phyloP scores from a whole-genome alignment of 1,140 invertebrate genomes.

The Metaphire vulgaris region DNA sequence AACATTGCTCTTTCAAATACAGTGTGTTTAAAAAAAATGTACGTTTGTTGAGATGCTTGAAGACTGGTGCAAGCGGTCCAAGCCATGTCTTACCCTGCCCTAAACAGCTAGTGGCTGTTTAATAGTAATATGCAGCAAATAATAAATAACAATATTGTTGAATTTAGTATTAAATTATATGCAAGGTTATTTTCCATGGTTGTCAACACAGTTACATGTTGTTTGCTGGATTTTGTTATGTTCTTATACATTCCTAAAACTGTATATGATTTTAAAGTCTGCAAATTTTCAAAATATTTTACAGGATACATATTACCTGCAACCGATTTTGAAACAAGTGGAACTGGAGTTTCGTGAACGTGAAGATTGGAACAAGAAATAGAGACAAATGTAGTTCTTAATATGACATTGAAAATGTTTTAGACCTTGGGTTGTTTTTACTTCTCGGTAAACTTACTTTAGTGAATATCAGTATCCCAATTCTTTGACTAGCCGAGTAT shows the following conservation, averaged over 20 bases:
- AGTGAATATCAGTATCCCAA: background rate
- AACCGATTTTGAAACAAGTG: constrained; percentile 27
- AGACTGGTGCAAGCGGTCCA: no score
- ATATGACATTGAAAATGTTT: no score
- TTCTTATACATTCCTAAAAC: background rate
- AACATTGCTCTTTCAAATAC: no score
- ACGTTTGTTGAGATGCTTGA: no score
- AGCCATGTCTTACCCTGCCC: no score
- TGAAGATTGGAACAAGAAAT: constrained; percentile 29
- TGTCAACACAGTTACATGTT: background rate
- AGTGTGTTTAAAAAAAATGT: no score
- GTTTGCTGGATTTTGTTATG: background rate
- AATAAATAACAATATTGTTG: background rate
- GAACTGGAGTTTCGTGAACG: constrained; percentile 14
- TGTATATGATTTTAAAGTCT: background rate
- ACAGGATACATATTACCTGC: constrained; percentile 24
- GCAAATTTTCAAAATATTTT: background rate
- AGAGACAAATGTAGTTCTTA: constrained; percentile 4
- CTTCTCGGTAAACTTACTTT: background rate
- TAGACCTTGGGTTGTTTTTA: no score
- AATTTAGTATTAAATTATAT: background rate
- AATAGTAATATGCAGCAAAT: background rate
- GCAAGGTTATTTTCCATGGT: background rate
- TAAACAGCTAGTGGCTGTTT: no score
- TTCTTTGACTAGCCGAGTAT: background rate